phyloP scores from a whole-genome alignment of 1,140 invertebrate genomes.

The Lepidurus arcticus region DNA sequence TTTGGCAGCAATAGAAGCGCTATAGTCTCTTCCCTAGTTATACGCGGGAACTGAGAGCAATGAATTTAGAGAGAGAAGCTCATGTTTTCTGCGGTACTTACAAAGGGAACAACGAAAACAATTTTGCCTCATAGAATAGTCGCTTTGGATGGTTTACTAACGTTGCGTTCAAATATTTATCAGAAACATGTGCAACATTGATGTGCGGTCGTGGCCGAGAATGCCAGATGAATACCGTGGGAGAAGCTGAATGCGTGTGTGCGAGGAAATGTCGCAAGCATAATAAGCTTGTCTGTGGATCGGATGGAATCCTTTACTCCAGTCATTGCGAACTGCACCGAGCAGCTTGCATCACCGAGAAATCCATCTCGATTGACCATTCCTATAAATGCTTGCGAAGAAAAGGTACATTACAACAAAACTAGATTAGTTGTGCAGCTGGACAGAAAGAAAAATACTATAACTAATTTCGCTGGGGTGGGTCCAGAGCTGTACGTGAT shows the following conservation, averaged over 20 bases:
- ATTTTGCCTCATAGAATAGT: background rate
- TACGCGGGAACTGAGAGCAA: no score
- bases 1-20: no score
- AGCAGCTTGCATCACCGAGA: conserved; percentile 57
- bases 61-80: no score
- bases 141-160: background rate
- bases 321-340: conserved; percentile 71
- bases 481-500: conserved; percentile 9
- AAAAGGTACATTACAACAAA: conserved; percentile 29
- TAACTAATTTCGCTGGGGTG: background rate
- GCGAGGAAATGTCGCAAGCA: conserved; percentile 53
- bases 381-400: conserved; percentile 34
- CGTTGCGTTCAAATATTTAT: background rate
- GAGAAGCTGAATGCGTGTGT: conserved; percentile 58
- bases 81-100: no score
- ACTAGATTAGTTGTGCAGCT: background rate
- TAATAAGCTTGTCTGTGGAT: conserved; percentile 61
- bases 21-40: no score
- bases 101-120: no score
- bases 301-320: conserved; percentile 63
- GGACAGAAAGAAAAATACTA: background rate
- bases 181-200: conserved; percentile 58
- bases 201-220: conserved; percentile 63
- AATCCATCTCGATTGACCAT: conserved; percentile 51
- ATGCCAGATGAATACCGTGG: conserved; percentile 51